A percentile compares a stretch with the other conserved stretches of the same genome.
Conservation (phyloP, 2,888 invertebrate genomes). For the Neoascia interrupta region DNA sequence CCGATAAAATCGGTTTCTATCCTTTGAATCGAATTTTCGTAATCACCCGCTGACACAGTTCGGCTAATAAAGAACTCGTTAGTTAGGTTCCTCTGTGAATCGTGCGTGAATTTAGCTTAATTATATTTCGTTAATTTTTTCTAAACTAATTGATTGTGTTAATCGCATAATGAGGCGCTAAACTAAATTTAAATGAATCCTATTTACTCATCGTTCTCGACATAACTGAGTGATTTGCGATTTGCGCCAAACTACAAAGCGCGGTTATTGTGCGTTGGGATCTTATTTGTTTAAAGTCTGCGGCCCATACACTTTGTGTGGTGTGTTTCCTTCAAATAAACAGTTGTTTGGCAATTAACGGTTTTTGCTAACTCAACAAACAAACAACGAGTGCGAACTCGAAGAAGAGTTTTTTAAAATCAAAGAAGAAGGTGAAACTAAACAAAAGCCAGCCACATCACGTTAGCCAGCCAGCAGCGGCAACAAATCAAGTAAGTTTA, state of each 20-base stretch:
- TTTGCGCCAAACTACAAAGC: constrained; percentile 41
- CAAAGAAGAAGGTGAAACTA: constrained; percentile 31
- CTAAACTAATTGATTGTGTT: constrained; percentile 9
- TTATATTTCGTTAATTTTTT: not conserved
- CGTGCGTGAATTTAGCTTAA: not conserved
- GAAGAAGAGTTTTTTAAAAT: constrained; percentile 2
- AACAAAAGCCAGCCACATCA: constrained; percentile 37
- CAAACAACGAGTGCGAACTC: constrained; percentile 13
- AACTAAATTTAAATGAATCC: constrained; percentile 37
- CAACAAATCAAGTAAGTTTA: constrained; percentile 59
- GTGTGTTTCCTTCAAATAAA: constrained; percentile 46
- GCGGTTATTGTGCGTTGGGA: constrained; percentile 28
- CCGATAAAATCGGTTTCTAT: not conserved
- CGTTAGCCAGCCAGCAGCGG: not conserved
- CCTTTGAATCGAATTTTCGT: not conserved
- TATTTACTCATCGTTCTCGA: constrained; percentile 23
- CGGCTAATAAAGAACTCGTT: not conserved
- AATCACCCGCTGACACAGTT: constrained; percentile 32
- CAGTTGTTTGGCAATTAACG: constrained; percentile 57
- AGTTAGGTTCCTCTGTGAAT: constrained; percentile 5
- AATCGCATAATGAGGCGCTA: constrained; percentile 46
- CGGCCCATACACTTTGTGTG: not conserved
- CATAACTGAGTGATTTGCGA: constrained; percentile 27
- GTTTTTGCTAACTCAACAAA: constrained; percentile 40
- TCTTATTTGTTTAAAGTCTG: constrained; percentile 6